Base-by-base conservation (phyloP, 2,113 vertebrate genomes). In the Syngnathus floridae region DNA sequence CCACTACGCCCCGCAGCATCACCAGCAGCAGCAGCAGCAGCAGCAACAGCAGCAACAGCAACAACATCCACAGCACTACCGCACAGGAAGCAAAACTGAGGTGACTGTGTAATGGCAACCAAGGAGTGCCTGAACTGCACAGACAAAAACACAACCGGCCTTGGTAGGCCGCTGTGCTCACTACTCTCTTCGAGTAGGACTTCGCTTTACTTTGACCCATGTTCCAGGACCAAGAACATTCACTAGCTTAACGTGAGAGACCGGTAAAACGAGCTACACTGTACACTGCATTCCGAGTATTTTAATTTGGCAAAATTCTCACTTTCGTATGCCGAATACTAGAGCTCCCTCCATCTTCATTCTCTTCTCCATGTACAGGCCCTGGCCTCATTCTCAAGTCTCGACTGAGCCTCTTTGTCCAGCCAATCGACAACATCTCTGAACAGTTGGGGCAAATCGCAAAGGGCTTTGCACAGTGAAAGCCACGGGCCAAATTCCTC, bases 31-130 rank as follows among this genome's bases (percentile, higher is more conserved):
- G 14, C 93, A 96, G 77, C 95, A 98, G 38, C 38, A 40, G 38
- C 38, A 38, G 4, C 37, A 38, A 3, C 37, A 85, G 13, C 93
- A 94, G 7, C 94, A 96, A 79, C 94, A 95, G 72, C 94, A 96
- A 76, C 94, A 11, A 10, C 94, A 96, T 80, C 94, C 95, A 74
- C 94, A 96, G 76, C 95, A 98, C 89, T 98, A 98, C 86, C 94
- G 92, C 84, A 95, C 95, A 76, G 94, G 94, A 62, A 99, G 96
- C 92, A 99, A 99, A 92, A 99, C 96, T 2, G 97, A 99, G 91
- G 97, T 99, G 89, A 99, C 97, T 88, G 97, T 99, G 89, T 99
- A 91, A 95, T 66, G 35, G 62, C 58, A 49, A 49, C 69, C 59
- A 22, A 4, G 31, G 55, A 26, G 41, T 31, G 22, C 60, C 66